Evolutionary conservation across 23 tunicate genomes (phyloP), one percentile per base, ranked within the genome.

Genomic region (Trididemnum nubilum): DNA sequence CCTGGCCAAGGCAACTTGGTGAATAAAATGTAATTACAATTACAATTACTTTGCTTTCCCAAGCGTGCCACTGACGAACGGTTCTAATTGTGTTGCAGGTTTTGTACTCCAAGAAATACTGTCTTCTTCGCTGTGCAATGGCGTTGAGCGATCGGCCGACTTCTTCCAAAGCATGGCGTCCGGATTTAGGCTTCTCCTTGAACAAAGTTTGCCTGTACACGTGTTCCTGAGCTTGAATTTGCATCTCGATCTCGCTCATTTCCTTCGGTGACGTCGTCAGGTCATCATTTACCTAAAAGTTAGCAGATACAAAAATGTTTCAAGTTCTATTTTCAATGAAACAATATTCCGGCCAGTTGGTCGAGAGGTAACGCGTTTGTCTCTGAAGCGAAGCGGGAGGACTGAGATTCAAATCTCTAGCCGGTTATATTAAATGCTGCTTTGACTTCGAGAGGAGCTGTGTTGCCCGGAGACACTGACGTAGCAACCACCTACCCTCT

Each of bases 11-110:
- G n/a, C n/a, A n/a, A n/a, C n/a, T n/a, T n/a, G n/a, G n/a, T n/a
- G n/a, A n/a, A n/a, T n/a, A n/a, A n/a, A n/a, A n/a, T n/a, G n/a
- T n/a, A n/a, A n/a, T n/a, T n/a, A n/a, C n/a, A n/a, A n/a, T n/a
- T n/a, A n/a, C n/a, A n/a, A n/a, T 0, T 86, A 91, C 97, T 85
- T 91, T 91, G 27, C 83, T 77, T 77, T 91, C 97, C 97, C 97
- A 91, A 4, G 90, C 84, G 51, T 81, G 87, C 97, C 97, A 91
- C 38, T 85, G 90, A 0, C 97, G 79, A 26, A 91, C 89, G 39
- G 65, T 74, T 1, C 90, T 74, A 33, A 91, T 85, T 4, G 72
- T 85, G 80, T 91, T 76, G 65, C 97, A 91, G 35, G 39, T 76
- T 69, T 86, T 91, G 76, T 91, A 91, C 2, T 91, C 97, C 54